Conservation (phyloP, 2,888 invertebrate genomes). For the Drosophila infuscata region DNA sequence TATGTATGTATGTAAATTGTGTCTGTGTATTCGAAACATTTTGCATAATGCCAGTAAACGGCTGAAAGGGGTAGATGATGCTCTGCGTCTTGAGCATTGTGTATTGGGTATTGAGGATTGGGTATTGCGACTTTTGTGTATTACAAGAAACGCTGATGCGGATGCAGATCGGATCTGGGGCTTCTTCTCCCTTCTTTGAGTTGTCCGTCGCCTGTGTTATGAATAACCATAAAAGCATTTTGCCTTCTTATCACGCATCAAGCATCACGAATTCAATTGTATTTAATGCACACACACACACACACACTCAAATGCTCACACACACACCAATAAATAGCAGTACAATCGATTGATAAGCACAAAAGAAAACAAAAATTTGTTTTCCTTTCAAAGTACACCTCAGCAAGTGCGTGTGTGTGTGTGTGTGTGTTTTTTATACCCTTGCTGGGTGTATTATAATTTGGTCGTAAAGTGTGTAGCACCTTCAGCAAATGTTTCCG, state of each 20-base stretch:
- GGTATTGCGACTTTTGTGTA: conserved; percentile 32
- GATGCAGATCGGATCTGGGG: conserved; percentile 19
- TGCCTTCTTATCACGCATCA: conserved; percentile 62
- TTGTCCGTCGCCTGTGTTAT: conserved; percentile 56
- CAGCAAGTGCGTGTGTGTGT: conserved; percentile 6
- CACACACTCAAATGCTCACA: conserved; percentile 12
- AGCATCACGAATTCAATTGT: conserved; percentile 77
- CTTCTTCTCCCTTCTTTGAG: conserved; percentile 12
- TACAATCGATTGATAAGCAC: conserved; percentile 58
- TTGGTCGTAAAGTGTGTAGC: neutral
- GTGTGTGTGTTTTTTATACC: neutral
- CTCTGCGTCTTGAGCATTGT: conserved; percentile 37
- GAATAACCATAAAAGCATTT: conserved; percentile 76
- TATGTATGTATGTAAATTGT: neutral
- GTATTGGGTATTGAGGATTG: conserved; percentile 12
- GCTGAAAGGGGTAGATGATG: conserved; percentile 38
- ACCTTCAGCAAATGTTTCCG: neutral
- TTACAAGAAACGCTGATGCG: conserved; percentile 29
- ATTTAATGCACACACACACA: conserved; percentile 53
- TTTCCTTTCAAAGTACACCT: conserved; percentile 16
- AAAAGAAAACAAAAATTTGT: conserved; percentile 55
- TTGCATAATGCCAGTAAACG: conserved; percentile 41
- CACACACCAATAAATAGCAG: neutral
- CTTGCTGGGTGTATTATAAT: neutral
- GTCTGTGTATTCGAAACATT: conserved; percentile 31